phyloP scores from a whole-genome alignment of 2,888 invertebrate species.

The Pseudococcus longispinus region DNA sequence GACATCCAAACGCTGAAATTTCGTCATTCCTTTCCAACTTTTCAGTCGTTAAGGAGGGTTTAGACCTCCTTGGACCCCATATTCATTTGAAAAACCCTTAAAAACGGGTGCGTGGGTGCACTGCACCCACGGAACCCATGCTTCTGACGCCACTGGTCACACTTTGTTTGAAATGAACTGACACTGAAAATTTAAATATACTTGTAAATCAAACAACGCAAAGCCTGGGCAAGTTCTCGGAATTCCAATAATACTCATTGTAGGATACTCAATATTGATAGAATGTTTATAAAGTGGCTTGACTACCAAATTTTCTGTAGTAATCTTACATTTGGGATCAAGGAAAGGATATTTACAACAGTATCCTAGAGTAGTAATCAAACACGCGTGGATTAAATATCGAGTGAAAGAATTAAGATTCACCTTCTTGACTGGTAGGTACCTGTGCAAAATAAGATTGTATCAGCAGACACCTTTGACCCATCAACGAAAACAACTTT shows the following conservation, averaged over 20 bases:
- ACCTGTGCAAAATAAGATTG: conserved; percentile 77
- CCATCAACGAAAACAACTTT: conserved; percentile 70
- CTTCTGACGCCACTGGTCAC: too few relatives aligned
- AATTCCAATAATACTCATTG: conserved; percentile 79
- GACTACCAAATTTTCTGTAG: conserved; percentile 79
- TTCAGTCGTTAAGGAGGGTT: too few relatives aligned
- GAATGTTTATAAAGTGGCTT: conserved; percentile 81
- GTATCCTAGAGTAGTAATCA: conserved; percentile 68
- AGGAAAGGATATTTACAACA: conserved; percentile 81
- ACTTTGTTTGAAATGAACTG: neutral
- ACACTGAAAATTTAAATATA: conserved; percentile 61
- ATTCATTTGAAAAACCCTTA: too few relatives aligned
- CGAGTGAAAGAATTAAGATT: too few relatives aligned
- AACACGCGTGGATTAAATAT: neutral
- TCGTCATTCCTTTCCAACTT: too few relatives aligned
- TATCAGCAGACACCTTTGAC: conserved; percentile 69
- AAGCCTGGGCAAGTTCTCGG: conserved; percentile 73
- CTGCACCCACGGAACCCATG: too few relatives aligned
- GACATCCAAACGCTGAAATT: too few relatives aligned
- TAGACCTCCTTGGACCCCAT: too few relatives aligned
- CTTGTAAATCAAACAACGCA: conserved; percentile 77
- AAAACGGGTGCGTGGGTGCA: too few relatives aligned
- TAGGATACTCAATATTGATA: conserved; percentile 76
- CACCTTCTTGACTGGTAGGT: conserved; percentile 54
- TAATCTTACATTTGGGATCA: conserved; percentile 72